Conservation (phyloP, 37 sponge, comb jelly and placozoan genomes). For the Axinella damicornis region DNA sequence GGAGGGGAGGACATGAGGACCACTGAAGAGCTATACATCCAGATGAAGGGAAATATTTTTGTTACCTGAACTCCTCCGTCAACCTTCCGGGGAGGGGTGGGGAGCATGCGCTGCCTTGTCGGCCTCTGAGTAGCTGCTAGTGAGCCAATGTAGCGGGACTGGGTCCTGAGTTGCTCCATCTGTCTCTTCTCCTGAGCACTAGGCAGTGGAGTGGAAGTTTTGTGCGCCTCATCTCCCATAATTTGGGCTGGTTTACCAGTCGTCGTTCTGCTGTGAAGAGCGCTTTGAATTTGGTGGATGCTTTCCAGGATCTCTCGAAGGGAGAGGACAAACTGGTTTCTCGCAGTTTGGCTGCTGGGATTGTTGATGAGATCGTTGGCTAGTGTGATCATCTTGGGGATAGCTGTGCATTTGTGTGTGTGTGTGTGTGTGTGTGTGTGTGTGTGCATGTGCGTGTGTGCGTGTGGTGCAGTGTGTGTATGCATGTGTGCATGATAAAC, state of each 20-base stretch:
- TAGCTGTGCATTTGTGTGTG: constrained; percentile 26
- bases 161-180: background rate
- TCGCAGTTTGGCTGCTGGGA: background rate
- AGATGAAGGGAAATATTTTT: too few relatives aligned
- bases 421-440: background rate
- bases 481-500: constrained; percentile 4
- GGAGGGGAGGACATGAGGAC: too few relatives aligned
- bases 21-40: too few relatives aligned
- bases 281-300: constrained; percentile 43
- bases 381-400: constrained; percentile 25
- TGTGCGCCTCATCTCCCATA: background rate
- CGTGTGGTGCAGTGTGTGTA: too few relatives aligned
- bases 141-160: constrained; percentile 2
- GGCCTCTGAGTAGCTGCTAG: too few relatives aligned
- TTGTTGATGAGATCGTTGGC: constrained; percentile 15
- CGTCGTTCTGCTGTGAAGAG: background rate
- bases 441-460: constrained; percentile 6
- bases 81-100: background rate
- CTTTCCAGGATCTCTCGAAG: constrained; percentile 28
- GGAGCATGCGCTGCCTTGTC: too few relatives aligned
- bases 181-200: constrained; percentile 19
- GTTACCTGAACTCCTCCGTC: background rate
- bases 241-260: too few relatives aligned
- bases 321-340: constrained; percentile 16
- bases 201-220: constrained; percentile 9